phyloP scores from a whole-genome alignment of 2,888 invertebrate genomes.

The Lasioglossum leucozonium region DNA sequence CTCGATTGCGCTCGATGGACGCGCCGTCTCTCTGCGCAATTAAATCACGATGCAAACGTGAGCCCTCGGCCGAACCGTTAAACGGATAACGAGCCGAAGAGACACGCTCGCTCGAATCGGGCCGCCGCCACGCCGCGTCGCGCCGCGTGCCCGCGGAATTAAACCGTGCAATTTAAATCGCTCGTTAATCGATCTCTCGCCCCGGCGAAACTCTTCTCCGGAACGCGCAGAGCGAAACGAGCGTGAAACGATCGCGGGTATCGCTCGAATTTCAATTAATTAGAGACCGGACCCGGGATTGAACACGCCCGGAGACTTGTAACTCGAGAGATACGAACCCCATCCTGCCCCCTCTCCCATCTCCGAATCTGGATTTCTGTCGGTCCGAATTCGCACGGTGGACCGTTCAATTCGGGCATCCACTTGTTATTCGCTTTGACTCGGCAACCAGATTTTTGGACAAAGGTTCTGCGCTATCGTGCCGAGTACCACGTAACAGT shows the following conservation, averaged over 20 bases:
- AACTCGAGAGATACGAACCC: not conserved
- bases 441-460: not conserved
- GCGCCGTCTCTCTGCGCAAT: slow-evolving; percentile 85
- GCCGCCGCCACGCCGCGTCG: no score
- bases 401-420: no score
- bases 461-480: no score
- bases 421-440: not conserved
- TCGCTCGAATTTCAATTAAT: slow-evolving; percentile 13
- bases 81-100: slow-evolving; percentile 7
- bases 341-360: not conserved
- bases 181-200: slow-evolving; percentile 16
- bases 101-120: not conserved
- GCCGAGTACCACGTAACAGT: no score
- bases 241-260: slow-evolving; percentile 10
- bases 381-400: no score
- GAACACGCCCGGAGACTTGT: not conserved
- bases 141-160: not conserved
- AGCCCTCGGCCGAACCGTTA: slow-evolving; percentile 4
- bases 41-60: slow-evolving; percentile 17
- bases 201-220: not conserved
- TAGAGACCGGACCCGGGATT: not conserved
- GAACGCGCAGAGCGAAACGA: not conserved
- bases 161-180: slow-evolving; percentile 18
- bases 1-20: slow-evolving; percentile 92
- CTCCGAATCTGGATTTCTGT: not conserved